Evolutionary conservation across 2,113 vertebrate genomes (phyloP).

Genomic region (Centropus bengalensis): DNA sequence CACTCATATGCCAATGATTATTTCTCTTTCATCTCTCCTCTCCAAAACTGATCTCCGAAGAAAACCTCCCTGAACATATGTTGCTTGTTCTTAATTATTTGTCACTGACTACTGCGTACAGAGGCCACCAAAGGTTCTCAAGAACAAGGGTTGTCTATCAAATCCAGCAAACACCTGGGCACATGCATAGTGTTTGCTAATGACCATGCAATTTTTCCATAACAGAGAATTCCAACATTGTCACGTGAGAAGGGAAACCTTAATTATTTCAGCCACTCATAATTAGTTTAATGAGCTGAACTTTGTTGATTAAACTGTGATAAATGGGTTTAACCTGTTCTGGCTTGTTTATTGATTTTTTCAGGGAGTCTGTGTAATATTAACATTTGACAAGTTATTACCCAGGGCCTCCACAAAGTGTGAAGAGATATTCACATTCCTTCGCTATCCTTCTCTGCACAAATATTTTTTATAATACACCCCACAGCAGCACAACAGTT

Average conservation of each 20-base stretch:
- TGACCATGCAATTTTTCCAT: not conserved
- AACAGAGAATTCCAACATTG: conserved; percentile 18
- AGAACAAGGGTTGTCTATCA: not conserved
- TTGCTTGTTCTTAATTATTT: not conserved
- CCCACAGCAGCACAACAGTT: not conserved
- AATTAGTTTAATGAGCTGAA: conserved; percentile 44
- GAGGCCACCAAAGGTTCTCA: not conserved
- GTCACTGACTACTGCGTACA: not conserved
- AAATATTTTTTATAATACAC: not conserved
- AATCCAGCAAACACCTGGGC: conserved; percentile 11
- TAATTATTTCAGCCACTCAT: conserved; percentile 2
- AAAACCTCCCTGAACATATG: not conserved
- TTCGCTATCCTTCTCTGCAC: not conserved
- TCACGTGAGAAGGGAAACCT: not conserved
- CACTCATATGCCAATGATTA: not conserved
- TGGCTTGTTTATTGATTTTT: conserved; percentile 10
- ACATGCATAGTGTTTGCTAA: conserved; percentile 7
- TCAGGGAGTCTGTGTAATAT: not conserved
- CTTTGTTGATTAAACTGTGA: conserved; percentile 10
- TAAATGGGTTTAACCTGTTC: not conserved
- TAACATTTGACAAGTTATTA: conserved; percentile 5
- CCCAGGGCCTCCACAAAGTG: not conserved
- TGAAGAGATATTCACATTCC: not conserved
- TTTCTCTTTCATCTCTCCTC: not conserved
- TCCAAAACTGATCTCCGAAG: not conserved